Conservation (phyloP, 1,140 invertebrate genomes). For the Mactra quadrangularis region DNA sequence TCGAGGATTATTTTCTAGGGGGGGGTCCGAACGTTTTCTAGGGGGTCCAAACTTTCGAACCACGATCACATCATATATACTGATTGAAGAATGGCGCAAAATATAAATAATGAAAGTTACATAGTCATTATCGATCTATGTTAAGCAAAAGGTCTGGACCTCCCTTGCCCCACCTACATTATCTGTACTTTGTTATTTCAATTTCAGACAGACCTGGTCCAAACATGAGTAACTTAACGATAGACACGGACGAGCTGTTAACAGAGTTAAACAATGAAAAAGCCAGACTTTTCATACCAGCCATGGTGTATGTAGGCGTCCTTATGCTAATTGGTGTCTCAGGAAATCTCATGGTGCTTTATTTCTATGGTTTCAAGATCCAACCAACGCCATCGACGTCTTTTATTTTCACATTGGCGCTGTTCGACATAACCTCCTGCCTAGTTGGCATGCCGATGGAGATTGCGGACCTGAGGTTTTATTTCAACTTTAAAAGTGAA, state of each 20-base stretch:
- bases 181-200: too few relatives aligned
- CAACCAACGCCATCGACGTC: conserved; percentile 52
- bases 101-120: too few relatives aligned
- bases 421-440: conserved; percentile 64
- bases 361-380: conserved; percentile 53
- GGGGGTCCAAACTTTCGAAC: too few relatives aligned
- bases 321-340: conserved; percentile 53
- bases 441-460: conserved; percentile 68
- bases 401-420: conserved; percentile 66
- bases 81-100: too few relatives aligned
- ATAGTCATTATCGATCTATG: too few relatives aligned
- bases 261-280: conserved; percentile 52
- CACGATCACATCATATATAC: too few relatives aligned
- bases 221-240: background rate
- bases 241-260: background rate
- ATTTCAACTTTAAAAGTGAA: conserved; percentile 66
- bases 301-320: conserved; percentile 60
- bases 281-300: conserved; percentile 53
- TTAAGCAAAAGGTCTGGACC: too few relatives aligned
- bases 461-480: conserved; percentile 68
- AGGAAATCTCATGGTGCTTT: conserved; percentile 60
- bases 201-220: too few relatives aligned
- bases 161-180: too few relatives aligned
- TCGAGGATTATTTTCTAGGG: too few relatives aligned
- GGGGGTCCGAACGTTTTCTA: too few relatives aligned